Evolutionary conservation across 2,113 vertebrate species (phyloP).

Genomic region (Hippocampus zosterae): DNA sequence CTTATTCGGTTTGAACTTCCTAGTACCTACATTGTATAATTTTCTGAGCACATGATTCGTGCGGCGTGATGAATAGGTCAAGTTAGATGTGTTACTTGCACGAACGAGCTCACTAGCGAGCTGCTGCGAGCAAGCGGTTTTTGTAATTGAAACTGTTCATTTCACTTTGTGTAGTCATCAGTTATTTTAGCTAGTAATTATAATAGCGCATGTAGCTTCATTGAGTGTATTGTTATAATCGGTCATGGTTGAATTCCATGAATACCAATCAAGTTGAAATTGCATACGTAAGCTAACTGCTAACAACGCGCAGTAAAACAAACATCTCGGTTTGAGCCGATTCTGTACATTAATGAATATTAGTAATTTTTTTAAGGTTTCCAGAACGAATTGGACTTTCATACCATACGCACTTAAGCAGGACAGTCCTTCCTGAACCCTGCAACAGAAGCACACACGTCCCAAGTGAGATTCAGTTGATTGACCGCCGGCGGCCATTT

Average conservation of each 20-base stretch:
- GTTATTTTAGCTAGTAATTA: not conserved
- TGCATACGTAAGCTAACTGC: not conserved
- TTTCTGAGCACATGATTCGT: not conserved
- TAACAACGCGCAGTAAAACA: not conserved
- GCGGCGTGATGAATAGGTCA: not conserved
- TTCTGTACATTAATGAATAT: not conserved
- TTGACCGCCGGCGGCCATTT: not conserved
- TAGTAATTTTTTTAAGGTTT: constrained; percentile 34
- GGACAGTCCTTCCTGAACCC: constrained; percentile 8
- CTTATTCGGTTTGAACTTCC: constrained; percentile 19
- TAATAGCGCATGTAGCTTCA: not conserved
- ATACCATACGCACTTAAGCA: constrained; percentile 27
- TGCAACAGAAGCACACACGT: constrained; percentile 23
- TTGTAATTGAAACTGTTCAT: not conserved
- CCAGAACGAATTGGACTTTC: constrained; percentile 19
- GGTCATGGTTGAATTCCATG: not conserved
- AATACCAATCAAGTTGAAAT: not conserved
- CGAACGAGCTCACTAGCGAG: constrained; percentile 1
- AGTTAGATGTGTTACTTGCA: not conserved
- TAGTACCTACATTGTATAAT: no score
- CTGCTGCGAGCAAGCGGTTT: not conserved
- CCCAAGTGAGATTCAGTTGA: constrained; percentile 41
- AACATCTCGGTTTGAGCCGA: not conserved
- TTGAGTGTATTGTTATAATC: not conserved
- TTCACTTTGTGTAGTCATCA: not conserved